Evolutionary conservation across 2,888 invertebrate genomes (phyloP), one percentile per base, ranked within the genome.

Genomic region (Himalopsyche kuldschensis): DNA sequence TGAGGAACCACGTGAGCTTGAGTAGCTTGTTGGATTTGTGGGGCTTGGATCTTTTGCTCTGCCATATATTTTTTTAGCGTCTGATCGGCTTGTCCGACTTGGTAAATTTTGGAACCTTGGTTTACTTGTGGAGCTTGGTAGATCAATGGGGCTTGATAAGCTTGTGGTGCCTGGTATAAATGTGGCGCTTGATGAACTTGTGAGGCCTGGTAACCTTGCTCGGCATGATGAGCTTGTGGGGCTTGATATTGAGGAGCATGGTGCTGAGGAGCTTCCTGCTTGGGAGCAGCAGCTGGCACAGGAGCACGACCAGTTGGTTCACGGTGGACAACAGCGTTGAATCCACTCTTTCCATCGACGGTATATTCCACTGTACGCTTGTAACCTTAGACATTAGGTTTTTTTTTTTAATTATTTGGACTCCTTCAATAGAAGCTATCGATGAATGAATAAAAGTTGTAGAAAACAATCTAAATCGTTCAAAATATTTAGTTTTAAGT

Each of bases 321-420:
- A 89, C 90, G 80, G 89, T 90, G 75, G 4, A 93, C 93, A 11
- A 93, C 87, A 85, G 93, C 93, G 63, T 89, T 89, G 87, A 89
- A 89, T 83, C 93, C 93, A 84, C 93, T 92, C 55, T 93, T 87
- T 2, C 92, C 88, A 92, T 82, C 82, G 24, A 82, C 93, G 4
- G 91, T 89, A 87, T 93, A 93, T 87, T 93, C 93, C 0, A 93
- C 93, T 8, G 90, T 92, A 86, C 93, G 90, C 81, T 91, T 90
- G 2, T 92, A 92, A 86, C 93, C 93, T n/a, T n/a, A n/a, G n/a
- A n/a, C n/a, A n/a, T n/a, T n/a, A n/a, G n/a, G n/a, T n/a, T n/a
- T n/a, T n/a, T n/a, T n/a, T n/a, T n/a, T n/a, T n/a, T n/a, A n/a
- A n/a, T n/a, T n/a, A n/a, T n/a, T n/a, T n/a, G n/a, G n/a, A n/a